Base-by-base conservation (phyloP, 2,113 vertebrate genomes). In the Carassius auratus region DNA sequence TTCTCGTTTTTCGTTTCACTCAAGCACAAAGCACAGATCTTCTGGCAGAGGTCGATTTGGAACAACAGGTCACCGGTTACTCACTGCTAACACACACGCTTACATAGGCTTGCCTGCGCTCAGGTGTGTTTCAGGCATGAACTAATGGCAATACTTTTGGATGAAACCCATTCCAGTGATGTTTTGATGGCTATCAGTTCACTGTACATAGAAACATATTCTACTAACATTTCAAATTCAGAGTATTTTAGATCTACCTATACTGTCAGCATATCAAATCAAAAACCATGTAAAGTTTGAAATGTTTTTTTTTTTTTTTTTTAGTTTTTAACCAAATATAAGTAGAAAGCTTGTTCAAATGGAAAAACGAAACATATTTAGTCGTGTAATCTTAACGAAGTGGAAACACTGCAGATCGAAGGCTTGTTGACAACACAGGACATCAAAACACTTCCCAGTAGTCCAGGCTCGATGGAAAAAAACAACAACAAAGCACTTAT, bases 291-390 rank as follows among this genome's bases (percentile, higher is more conserved):
- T 85, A 83, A 85, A 79, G 79, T 80, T 85, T 74, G 81, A 85
- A 84, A 88, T 92, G 90, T 92, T 94, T 90, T 91, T 42, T 42
- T 42, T 42, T 38, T 36, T 38, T 30, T 59, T 89, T 92, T 94
- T 93, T 93, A 93, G 89, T 94, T 94, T 93, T 93, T 94, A 93
- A 95, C 94, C 93, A 94, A 95, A 95, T 95, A 88, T 89, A 93
- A 88, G 91, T 93, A 93, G 92, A 90, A 92, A 90, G 91, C 92
- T 93, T 93, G 94, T 93, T 94, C 88, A 93, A 92, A 93, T 87
- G 87, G 89, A 91, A 61, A 61, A n/a, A 61, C 8, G 86, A 92
- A 89, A 89, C 83, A 81, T 91, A 90, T 93, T 85, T 93, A 93
- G 92, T 92, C 90, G 91, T 91, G 90, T 68, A 85, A 75, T 74